phyloP scores from a whole-genome alignment of 2,888 invertebrate genomes.

The Homarus gammarus region DNA sequence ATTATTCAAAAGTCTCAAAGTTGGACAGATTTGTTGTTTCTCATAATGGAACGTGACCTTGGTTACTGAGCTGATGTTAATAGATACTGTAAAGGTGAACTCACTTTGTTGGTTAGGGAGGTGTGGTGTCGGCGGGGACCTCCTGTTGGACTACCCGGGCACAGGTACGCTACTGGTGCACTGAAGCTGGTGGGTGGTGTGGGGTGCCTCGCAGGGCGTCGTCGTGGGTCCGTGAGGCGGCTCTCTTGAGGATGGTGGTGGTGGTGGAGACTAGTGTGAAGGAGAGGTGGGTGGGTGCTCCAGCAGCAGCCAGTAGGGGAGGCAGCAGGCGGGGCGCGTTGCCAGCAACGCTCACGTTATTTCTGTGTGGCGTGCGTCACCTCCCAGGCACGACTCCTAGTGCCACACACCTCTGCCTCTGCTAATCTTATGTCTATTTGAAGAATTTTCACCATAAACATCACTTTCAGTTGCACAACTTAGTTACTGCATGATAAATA shows the following conservation, averaged over 20 bases:
- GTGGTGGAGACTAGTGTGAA: neutral
- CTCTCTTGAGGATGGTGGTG: neutral
- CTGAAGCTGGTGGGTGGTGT: neutral
- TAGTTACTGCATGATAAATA: too few species aligned
- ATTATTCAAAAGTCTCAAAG: too few species aligned
- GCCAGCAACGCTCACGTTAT: slow-evolving; percentile 27
- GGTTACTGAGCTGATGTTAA: too few species aligned
- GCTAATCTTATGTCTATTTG: neutral
- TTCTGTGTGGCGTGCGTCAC: slow-evolving; percentile 21
- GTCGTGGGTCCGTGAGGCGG: neutral
- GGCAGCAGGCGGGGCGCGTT: slow-evolving; percentile 9
- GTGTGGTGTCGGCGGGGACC: neutral
- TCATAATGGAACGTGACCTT: too few species aligned
- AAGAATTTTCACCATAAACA: neutral
- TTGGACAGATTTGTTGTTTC: too few species aligned
- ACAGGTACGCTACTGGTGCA: neutral
- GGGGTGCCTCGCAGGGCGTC: neutral
- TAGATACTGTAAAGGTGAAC: neutral
- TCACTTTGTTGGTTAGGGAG: slow-evolving; percentile 2
- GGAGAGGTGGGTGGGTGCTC: slow-evolving; percentile 1
- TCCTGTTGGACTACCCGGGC: neutral
- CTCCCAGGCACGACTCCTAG: slow-evolving; percentile 10
- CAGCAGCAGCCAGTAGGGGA: neutral
- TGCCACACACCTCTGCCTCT: neutral
- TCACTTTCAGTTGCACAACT: too few species aligned